Conservation (phyloP, 30 jellyfish, hydroid and myxozoan genomes). For the Sanderia malayensis region DNA sequence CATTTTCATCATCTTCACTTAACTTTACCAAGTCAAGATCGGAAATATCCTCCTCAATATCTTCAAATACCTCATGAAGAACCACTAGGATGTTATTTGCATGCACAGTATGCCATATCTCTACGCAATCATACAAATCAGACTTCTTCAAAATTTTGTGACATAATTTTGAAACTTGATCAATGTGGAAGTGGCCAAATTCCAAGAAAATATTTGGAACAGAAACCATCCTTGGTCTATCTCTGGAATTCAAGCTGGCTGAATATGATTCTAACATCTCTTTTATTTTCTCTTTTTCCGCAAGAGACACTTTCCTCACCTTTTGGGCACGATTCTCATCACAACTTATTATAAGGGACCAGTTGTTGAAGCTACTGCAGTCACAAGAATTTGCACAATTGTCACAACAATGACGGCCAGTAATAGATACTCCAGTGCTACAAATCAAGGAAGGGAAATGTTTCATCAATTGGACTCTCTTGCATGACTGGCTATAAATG, state of each 20-base stretch:
- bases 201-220: neutral
- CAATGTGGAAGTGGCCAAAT: neutral
- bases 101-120: slow-evolving; percentile 13
- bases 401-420: neutral
- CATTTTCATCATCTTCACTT: too few relatives aligned
- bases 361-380: neutral
- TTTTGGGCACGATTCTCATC: neutral
- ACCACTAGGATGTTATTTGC: slow-evolving; percentile 8
- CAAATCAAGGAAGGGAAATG: neutral
- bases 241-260: neutral
- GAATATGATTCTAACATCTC: neutral
- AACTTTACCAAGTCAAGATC: slow-evolving; percentile 4
- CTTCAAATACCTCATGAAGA: slow-evolving; percentile 9
- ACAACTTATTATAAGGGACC: neutral
- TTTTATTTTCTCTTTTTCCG: neutral
- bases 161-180: neutral
- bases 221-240: neutral
- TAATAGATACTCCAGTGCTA: neutral
- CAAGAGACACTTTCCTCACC: neutral
- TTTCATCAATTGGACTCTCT: neutral
- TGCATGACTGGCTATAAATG: neutral
- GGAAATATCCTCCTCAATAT: slow-evolving; percentile 19
- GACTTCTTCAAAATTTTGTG: neutral
- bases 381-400: neutral
- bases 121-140: neutral